phyloP scores from a whole-genome alignment of 2,113 vertebrate species.

The Elgaria multicarinata region DNA sequence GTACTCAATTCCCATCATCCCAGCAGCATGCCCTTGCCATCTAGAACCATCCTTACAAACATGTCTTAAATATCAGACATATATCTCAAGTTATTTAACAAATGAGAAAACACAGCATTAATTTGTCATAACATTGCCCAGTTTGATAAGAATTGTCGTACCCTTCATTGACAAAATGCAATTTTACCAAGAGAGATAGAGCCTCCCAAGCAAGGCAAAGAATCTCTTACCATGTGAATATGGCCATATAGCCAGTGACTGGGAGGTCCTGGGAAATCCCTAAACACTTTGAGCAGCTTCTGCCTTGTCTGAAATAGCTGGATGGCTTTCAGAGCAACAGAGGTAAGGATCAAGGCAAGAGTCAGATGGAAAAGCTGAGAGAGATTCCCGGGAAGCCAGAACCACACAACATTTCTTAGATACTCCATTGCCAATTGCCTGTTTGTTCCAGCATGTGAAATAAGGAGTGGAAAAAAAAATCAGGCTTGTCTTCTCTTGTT shows the following conservation, averaged over 20 bases:
- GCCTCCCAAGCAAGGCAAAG: neutral
- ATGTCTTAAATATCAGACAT: neutral
- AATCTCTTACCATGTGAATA: slow-evolving; percentile 70
- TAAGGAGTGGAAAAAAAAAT: neutral
- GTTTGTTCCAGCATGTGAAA: neutral
- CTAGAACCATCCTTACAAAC: too few relatives aligned
- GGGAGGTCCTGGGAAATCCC: slow-evolving; percentile 77
- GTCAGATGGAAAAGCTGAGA: too few relatives aligned
- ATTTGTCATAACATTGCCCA: neutral
- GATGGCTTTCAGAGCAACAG: slow-evolving; percentile 62
- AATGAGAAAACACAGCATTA: neutral
- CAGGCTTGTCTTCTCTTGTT: neutral
- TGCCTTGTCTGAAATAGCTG: slow-evolving; percentile 63
- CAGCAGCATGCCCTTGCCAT: neutral
- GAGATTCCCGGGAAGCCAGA: neutral
- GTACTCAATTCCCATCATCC: neutral
- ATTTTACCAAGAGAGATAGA: neutral
- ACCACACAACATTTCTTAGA: neutral
- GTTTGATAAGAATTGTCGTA: neutral
- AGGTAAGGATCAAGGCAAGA: too few relatives aligned
- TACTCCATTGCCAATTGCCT: neutral
- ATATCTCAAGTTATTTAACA: neutral
- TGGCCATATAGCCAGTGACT: slow-evolving; percentile 79
- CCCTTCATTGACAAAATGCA: neutral
- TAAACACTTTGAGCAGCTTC: slow-evolving; percentile 63